A percentile compares a stretch with the other conserved stretches of the same genome.
Evolutionary conservation across 2,888 invertebrate genomes (phyloP).

Genomic region (Papilio protenor): DNA sequence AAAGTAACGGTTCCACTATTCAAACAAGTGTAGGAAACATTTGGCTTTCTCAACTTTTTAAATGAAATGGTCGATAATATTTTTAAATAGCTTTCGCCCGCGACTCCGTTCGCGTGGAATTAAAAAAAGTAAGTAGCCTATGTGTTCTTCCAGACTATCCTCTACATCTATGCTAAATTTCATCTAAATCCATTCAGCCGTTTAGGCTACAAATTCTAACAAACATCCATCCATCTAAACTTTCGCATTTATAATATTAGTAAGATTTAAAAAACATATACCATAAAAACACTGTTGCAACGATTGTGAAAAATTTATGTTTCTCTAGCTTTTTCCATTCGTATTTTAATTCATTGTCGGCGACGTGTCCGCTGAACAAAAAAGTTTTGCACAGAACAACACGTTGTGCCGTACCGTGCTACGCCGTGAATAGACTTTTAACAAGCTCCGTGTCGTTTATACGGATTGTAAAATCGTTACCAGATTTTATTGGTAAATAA

Average conservation of each 20-base stretch:
- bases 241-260: too few relatives aligned
- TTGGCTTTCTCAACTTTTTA: not conserved
- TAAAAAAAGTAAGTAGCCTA: too few relatives aligned
- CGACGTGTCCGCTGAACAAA: slow-evolving; percentile 38
- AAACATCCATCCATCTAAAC: too few relatives aligned
- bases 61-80: too few relatives aligned
- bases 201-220: too few relatives aligned
- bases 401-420: slow-evolving; percentile 15
- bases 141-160: too few relatives aligned
- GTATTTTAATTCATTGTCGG: slow-evolving; percentile 41
- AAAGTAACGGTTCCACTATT: not conserved
- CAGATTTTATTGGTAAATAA: slow-evolving; percentile 38
- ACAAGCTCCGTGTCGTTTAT: slow-evolving; percentile 19
- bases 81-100: too few relatives aligned
- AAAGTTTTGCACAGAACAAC: slow-evolving; percentile 35
- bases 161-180: too few relatives aligned
- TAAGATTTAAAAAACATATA: slow-evolving; percentile 28
- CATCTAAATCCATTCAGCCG: too few relatives aligned
- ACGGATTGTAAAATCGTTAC: slow-evolving; percentile 31
- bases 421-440: slow-evolving; percentile 32
- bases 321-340: slow-evolving; percentile 33
- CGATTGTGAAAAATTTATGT: slow-evolving; percentile 41
- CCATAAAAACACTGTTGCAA: slow-evolving; percentile 22
- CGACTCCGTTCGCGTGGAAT: too few relatives aligned
- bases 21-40: not conserved